Evolutionary conservation across 92 coral and sea anemone genomes (phyloP).

Genomic region (Palythoa grandiflora): DNA sequence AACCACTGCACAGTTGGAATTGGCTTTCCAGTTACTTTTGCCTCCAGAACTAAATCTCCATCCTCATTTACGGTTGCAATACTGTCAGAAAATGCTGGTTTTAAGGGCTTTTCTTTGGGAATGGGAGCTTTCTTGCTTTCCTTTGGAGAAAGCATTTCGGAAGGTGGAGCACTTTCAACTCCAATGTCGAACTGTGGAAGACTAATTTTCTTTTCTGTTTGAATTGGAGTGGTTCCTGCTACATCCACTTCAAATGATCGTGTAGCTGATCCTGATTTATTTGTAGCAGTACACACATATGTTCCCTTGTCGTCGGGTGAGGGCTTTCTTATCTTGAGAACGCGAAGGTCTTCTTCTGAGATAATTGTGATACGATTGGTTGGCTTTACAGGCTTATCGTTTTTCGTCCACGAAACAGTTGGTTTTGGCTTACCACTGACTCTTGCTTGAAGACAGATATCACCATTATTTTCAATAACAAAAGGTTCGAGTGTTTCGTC

Average conservation of each 20-base stretch:
- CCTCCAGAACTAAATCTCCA: slow-evolving; percentile 55
- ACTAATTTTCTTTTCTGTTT: slow-evolving; percentile 27
- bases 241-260: slow-evolving; percentile 80
- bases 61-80: slow-evolving; percentile 46
- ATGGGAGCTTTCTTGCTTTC: slow-evolving; percentile 17
- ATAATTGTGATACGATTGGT: slow-evolving; percentile 67
- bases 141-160: neutral
- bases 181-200: slow-evolving; percentile 57
- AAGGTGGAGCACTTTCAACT: slow-evolving; percentile 13
- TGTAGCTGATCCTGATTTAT: slow-evolving; percentile 63
- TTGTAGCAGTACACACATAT: slow-evolving; percentile 82
- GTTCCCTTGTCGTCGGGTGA: slow-evolving; percentile 71
- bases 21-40: slow-evolving; percentile 59
- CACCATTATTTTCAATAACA: slow-evolving; percentile 75
- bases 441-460: slow-evolving; percentile 62
- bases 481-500: slow-evolving; percentile 60
- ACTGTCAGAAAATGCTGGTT: slow-evolving; percentile 40
- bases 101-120: slow-evolving; percentile 32
- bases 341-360: slow-evolving; percentile 70
- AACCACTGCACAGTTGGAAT: slow-evolving; percentile 61
- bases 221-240: slow-evolving; percentile 52
- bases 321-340: slow-evolving; percentile 68
- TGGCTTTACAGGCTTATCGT: slow-evolving; percentile 67
- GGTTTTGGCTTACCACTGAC: slow-evolving; percentile 87
- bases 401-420: slow-evolving; percentile 76